phyloP scores from a whole-genome alignment of 2,888 invertebrate genomes.

The Pandemis cinnamomeana region DNA sequence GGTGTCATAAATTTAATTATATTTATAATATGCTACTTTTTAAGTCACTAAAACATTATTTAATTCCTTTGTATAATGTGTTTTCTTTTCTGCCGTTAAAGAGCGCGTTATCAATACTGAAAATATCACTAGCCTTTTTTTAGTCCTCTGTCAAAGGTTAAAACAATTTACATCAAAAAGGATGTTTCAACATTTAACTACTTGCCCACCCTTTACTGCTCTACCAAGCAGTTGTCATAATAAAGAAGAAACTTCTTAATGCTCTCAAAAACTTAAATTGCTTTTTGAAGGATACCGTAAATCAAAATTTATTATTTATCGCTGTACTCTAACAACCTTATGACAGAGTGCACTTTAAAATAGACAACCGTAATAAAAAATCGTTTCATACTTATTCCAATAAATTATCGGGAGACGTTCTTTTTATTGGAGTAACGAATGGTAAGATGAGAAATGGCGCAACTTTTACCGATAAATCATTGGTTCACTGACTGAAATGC shows the following conservation, averaged over 20 bases:
- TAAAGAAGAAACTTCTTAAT: conserved; percentile 53
- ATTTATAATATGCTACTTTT: too few relatives aligned
- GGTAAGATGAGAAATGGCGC: conserved; percentile 81
- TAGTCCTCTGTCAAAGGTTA: not conserved
- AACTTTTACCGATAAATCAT: conserved; percentile 82
- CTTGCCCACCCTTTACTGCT: conserved; percentile 12
- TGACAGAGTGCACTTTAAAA: conserved; percentile 72
- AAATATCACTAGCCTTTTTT: not conserved
- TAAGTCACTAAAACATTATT: too few relatives aligned
- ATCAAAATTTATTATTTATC: conserved; percentile 62
- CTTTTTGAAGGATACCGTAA: conserved; percentile 61
- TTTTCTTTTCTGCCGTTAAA: too few relatives aligned
- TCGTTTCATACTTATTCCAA: conserved; percentile 69
- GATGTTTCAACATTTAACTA: not conserved
- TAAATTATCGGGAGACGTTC: conserved; percentile 81
- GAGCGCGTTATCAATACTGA: not conserved
- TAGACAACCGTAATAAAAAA: conserved; percentile 76
- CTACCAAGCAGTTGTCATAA: conserved; percentile 37
- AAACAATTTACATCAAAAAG: not conserved
- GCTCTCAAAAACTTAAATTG: conserved; percentile 44
- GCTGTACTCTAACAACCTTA: conserved; percentile 69
- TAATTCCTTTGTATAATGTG: too few relatives aligned
- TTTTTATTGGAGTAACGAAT: conserved; percentile 84
- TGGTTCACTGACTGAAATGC: conserved; percentile 70
- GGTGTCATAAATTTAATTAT: too few relatives aligned